A percentile compares a stretch with the other conserved stretches of the same genome.
Conservation (phyloP, 2,113 vertebrate genomes). For the Phaethornis superciliosus region DNA sequence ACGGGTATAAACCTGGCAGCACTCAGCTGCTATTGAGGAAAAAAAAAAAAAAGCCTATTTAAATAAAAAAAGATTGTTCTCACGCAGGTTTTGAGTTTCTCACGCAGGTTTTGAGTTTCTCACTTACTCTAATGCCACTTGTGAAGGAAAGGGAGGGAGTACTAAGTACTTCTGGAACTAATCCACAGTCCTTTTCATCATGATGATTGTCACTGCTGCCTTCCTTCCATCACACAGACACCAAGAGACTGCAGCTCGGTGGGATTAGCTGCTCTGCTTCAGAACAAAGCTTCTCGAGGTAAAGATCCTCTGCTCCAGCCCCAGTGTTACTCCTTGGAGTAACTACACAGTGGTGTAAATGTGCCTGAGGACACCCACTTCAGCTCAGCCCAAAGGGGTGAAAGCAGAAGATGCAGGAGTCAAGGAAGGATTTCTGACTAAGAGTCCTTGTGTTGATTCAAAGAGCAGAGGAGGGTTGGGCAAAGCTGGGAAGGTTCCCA, state of each 20-base stretch:
- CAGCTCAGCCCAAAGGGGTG: neutral
- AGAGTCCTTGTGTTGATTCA: too few species aligned
- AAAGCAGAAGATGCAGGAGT: neutral
- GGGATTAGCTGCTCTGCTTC: neutral
- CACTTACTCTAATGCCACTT: neutral
- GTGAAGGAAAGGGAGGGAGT: neutral
- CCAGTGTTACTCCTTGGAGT: rapidly evolving
- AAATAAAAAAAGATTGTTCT: neutral
- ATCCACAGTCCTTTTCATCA: neutral
- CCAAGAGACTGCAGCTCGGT: neutral
- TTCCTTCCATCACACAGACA: neutral
- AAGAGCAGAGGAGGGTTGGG: neutral
- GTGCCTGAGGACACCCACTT: neutral
- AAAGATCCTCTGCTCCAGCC: neutral
- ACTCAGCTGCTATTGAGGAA: neutral
- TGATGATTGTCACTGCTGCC: neutral
- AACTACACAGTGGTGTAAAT: neutral
- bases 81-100: neutral
- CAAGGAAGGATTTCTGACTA: neutral
- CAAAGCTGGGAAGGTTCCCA: neutral
- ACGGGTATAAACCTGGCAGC: neutral
- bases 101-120: neutral
- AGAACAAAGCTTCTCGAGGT: neutral
- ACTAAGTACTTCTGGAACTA: neutral
- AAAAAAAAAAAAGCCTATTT: neutral